These are phyloP conservation scores for Aradus depressus DNA, from an alignment of 2,888 invertebrate species.

Conservation along the genomic window DNA sequence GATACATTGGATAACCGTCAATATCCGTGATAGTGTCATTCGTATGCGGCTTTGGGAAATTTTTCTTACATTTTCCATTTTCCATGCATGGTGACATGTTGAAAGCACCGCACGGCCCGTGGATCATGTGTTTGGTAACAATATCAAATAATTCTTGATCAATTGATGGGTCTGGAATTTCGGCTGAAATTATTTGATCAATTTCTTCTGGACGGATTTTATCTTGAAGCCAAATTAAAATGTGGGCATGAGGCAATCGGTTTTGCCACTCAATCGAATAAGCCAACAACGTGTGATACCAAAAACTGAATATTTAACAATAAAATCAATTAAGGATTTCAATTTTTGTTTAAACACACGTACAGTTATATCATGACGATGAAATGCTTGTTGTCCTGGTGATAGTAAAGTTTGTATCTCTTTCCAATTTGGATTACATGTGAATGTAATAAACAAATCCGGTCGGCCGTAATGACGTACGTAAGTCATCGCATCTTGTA, in stretches of 20 bases:
- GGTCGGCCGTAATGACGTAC: not conserved
- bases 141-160: constrained; percentile 32
- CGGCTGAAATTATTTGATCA: constrained; percentile 33
- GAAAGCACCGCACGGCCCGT: constrained; percentile 31
- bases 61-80: constrained; percentile 32
- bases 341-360: constrained; percentile 31
- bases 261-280: constrained; percentile 32
- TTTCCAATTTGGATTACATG: constrained; percentile 14
- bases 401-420: constrained; percentile 17
- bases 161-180: constrained; percentile 33
- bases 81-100: constrained; percentile 32
- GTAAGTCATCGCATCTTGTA: constrained; percentile 19
- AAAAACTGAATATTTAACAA: constrained; percentile 15
- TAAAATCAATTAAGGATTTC: constrained; percentile 26
- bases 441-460: not conserved
- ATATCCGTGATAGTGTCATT: constrained; percentile 30
- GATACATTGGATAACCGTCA: constrained; percentile 32
- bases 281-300: constrained; percentile 23
- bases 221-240: constrained; percentile 34
- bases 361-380: constrained; percentile 33
- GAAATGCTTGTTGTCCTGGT: constrained; percentile 28
- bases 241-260: constrained; percentile 32
- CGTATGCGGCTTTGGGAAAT: constrained; percentile 27
- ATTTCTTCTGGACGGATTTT: constrained; percentile 33
- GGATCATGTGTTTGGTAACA: constrained; percentile 34